A percentile compares a stretch with the other conserved stretches of the same genome.
These are phyloP conservation scores for Anthrax anthrax DNA, from an alignment of 2,888 invertebrate species.

Conservation along the genomic window DNA sequence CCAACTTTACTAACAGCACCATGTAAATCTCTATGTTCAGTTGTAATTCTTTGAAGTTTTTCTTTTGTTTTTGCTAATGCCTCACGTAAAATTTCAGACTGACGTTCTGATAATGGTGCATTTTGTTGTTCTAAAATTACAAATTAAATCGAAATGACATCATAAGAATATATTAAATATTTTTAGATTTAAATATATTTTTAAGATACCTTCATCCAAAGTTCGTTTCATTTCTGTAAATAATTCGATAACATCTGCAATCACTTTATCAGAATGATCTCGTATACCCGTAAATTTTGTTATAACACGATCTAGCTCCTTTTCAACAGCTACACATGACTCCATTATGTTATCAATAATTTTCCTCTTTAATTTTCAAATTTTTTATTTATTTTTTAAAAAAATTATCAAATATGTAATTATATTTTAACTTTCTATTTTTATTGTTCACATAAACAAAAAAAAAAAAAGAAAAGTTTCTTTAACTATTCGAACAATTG, in stretches of 20 bases:
- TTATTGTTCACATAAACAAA: too few relatives aligned
- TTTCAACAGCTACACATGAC: conserved; percentile 30
- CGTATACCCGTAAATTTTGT: conserved; percentile 29
- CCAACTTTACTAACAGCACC: conserved; percentile 76
- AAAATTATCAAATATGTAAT: too few relatives aligned
- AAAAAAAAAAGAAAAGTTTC: too few relatives aligned
- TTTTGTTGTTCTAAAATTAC: neutral
- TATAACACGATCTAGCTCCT: conserved; percentile 32
- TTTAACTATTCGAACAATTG: too few relatives aligned
- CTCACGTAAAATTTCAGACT: conserved; percentile 57
- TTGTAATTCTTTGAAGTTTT: conserved; percentile 64
- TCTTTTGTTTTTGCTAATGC: conserved; percentile 67
- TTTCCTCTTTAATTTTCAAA: too few relatives aligned
- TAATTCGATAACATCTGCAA: conserved; percentile 25
- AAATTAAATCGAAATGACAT: too few relatives aligned
- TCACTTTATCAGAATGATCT: conserved; percentile 26
- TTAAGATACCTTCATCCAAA: conserved; percentile 23
- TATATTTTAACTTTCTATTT: too few relatives aligned
- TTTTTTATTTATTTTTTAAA: too few relatives aligned
- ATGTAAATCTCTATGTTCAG: conserved; percentile 73
- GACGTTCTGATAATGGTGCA: conserved; percentile 52
- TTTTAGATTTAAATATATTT: too few relatives aligned
- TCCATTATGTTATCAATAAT: conserved; percentile 22
- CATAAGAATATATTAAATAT: too few relatives aligned
- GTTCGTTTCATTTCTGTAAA: conserved; percentile 26